Conservation (phyloP, 1,140 invertebrate species). For the Bombyx mandarina region DNA sequence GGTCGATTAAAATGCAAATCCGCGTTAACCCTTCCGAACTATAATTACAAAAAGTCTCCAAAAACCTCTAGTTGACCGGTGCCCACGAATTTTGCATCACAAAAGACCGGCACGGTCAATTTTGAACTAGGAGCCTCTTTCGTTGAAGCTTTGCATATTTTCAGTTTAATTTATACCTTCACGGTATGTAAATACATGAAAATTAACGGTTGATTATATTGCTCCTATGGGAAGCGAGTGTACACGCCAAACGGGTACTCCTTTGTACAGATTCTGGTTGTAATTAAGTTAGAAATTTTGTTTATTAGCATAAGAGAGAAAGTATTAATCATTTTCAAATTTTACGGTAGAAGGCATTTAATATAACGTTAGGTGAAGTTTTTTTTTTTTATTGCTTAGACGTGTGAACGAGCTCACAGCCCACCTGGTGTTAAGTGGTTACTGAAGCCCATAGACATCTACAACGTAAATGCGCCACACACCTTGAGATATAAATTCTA, state of each 20-base stretch:
- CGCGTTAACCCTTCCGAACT: slow-evolving; percentile 26
- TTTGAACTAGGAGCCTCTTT: slow-evolving; percentile 33
- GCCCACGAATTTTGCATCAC: slow-evolving; percentile 46
- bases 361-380: not conserved
- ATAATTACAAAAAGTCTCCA: slow-evolving; percentile 36
- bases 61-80: not conserved
- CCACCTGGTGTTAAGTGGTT: no score
- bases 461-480: no score
- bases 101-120: slow-evolving; percentile 31
- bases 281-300: slow-evolving; percentile 20
- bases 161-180: slow-evolving; percentile 30
- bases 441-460: no score
- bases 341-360: not conserved
- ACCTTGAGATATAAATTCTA: no score
- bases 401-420: not conserved
- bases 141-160: slow-evolving; percentile 47
- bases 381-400: not conserved
- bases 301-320: slow-evolving; percentile 16
- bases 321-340: not conserved
- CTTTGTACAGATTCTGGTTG: slow-evolving; percentile 13
- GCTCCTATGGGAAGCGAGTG: slow-evolving; percentile 27
- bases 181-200: slow-evolving; percentile 36
- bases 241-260: slow-evolving; percentile 21
- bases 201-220: slow-evolving; percentile 51
- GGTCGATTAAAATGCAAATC: slow-evolving; percentile 56